Conservation (phyloP, 2,888 invertebrate genomes). For the Mesorhabditis belari region DNA sequence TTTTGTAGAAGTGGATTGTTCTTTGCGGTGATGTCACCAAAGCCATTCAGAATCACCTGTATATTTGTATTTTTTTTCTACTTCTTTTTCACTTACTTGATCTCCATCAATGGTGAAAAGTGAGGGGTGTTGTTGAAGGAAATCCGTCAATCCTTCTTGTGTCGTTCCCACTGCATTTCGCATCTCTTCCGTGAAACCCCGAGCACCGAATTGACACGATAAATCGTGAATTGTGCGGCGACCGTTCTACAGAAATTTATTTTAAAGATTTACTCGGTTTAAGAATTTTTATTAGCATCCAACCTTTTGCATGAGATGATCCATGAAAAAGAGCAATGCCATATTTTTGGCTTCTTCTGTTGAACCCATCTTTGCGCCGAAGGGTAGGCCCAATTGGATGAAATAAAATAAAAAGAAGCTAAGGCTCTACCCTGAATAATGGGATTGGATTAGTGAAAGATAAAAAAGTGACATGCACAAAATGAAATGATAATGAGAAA, state of each 20-base stretch:
- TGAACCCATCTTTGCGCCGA: background rate
- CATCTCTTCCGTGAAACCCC: constrained; percentile 98
- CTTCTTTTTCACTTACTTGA: constrained; percentile 33
- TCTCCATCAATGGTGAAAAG: constrained; percentile 90
- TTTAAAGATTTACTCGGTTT: background rate
- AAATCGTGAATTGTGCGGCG: constrained; percentile 64
- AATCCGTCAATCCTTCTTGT: constrained; percentile 74
- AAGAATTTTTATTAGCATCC: background rate
- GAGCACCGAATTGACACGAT: constrained; percentile 97
- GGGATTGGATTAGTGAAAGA: too few species aligned
- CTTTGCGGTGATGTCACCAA: constrained; percentile 53
- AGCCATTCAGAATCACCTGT: constrained; percentile 48
- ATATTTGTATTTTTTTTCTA: background rate
- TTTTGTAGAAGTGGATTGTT: constrained; percentile 46
- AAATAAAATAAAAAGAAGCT: background rate
- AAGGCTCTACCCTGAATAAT: background rate
- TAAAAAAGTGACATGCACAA: background rate
- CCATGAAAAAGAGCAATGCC: constrained; percentile 95
- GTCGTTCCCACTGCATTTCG: constrained; percentile 63
- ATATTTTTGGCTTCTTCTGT: constrained; percentile 64
- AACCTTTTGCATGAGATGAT: constrained; percentile 89
- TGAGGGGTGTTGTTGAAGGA: constrained; percentile 71
- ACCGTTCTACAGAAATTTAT: constrained; percentile 13
- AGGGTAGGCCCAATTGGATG: background rate
- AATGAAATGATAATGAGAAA: too few species aligned